phyloP scores from a whole-genome alignment of 2,888 invertebrate species.

The Lepidonotus clava region DNA sequence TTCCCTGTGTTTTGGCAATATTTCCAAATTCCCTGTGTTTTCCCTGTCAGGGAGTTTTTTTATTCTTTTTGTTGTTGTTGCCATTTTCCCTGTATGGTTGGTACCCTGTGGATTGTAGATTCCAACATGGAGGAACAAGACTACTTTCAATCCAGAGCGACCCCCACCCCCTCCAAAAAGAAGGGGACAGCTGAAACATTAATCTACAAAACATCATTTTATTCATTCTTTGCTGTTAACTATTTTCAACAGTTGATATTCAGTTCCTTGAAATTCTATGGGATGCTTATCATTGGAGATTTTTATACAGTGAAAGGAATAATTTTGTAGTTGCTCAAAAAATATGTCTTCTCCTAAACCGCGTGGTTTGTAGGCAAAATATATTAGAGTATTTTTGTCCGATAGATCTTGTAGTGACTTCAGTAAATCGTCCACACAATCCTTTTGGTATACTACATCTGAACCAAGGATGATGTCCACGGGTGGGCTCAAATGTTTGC shows the following conservation, averaged over 20 bases:
- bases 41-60: too few relatives aligned
- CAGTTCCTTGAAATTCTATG: constrained; percentile 58
- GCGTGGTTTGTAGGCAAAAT: constrained; percentile 63
- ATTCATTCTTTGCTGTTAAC: background rate
- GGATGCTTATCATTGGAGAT: constrained; percentile 55
- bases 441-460: constrained; percentile 64
- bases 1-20: too few relatives aligned
- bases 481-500: background rate
- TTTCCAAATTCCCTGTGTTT: too few relatives aligned
- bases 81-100: too few relatives aligned
- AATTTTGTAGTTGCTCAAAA: constrained; percentile 57
- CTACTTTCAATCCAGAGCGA: too few relatives aligned
- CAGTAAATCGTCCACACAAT: constrained; percentile 51
- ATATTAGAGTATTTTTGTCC: constrained; percentile 53
- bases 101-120: too few relatives aligned
- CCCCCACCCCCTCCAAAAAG: too few relatives aligned
- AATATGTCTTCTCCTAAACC: constrained; percentile 65
- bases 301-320: constrained; percentile 54
- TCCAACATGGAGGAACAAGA: too few relatives aligned
- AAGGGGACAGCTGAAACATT: too few relatives aligned
- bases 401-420: constrained; percentile 57
- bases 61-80: too few relatives aligned
- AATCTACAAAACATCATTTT: background rate
- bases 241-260: constrained; percentile 56
- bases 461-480: constrained; percentile 64